phyloP scores from a whole-genome alignment of 1,140 invertebrate genomes.

The Drosophila orena region DNA sequence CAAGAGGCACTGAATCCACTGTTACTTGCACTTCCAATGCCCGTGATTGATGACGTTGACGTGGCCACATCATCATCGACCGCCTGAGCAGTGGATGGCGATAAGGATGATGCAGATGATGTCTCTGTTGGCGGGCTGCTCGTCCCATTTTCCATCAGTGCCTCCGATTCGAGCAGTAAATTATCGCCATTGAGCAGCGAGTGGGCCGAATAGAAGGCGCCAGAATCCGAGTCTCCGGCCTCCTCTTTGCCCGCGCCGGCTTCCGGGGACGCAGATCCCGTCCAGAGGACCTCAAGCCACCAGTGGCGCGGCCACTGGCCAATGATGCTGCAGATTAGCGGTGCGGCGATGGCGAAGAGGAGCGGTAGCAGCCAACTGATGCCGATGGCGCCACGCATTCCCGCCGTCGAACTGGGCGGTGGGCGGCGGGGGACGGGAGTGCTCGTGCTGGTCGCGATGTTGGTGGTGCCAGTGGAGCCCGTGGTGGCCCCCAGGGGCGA shows the following conservation, averaged over 20 bases:
- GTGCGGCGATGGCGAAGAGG: conserved; percentile 78
- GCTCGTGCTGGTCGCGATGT: neutral
- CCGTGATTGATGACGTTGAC: conserved; percentile 70
- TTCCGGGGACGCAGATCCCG: conserved; percentile 18
- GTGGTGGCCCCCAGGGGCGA: conserved; percentile 36
- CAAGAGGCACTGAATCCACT: conserved; percentile 19
- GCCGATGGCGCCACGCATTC: conserved; percentile 81
- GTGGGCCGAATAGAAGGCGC: conserved; percentile 63
- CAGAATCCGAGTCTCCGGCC: conserved; percentile 2
- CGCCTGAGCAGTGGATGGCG: neutral
- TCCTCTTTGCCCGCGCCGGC: conserved; percentile 5
- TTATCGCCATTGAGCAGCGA: conserved; percentile 74
- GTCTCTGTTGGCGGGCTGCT: conserved; percentile 28
- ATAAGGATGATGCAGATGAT: conserved; percentile 6
- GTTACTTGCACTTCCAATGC: conserved; percentile 15
- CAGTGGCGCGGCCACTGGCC: conserved; percentile 83
- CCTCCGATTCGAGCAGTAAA: conserved; percentile 71
- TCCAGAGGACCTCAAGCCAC: conserved; percentile 76
- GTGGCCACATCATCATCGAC: conserved; percentile 42
- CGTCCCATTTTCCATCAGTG: conserved; percentile 62
- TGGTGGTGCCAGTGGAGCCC: neutral
- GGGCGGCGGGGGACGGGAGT: conserved; percentile 10
- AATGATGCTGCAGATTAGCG: conserved; percentile 84
- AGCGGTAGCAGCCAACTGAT: conserved; percentile 83
- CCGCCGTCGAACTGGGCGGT: conserved; percentile 22